phyloP scores from a whole-genome alignment of 1,140 invertebrate genomes.

The Plectrocnemia conspersa region DNA sequence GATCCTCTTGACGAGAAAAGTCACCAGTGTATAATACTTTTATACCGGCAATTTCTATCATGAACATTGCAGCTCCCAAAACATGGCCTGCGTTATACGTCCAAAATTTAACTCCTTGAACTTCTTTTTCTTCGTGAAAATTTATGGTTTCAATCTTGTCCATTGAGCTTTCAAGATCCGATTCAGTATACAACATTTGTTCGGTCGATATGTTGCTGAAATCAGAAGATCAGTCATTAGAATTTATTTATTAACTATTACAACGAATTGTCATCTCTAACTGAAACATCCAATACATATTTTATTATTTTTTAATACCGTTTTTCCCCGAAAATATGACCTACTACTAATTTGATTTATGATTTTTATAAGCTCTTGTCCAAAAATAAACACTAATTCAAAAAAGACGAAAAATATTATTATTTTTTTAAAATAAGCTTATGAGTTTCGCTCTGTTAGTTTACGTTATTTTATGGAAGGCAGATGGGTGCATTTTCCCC shows the following conservation, averaged over 20 bases:
- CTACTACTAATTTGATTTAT: background rate
- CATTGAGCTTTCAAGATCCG: conserved; percentile 95
- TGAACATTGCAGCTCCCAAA: conserved; percentile 98
- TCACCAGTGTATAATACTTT: conserved; percentile 97
- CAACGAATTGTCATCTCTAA: too few relatives aligned
- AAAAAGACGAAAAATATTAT: background rate
- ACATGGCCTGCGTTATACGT: conserved; percentile 99
- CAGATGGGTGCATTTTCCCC: too few relatives aligned
- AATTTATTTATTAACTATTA: conserved; percentile 1
- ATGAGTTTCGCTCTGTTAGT: background rate
- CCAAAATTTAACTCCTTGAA: conserved; percentile 96
- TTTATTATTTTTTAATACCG: too few relatives aligned
- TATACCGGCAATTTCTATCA: conserved; percentile 99
- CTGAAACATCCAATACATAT: too few relatives aligned
- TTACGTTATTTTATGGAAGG: too few relatives aligned
- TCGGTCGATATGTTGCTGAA: conserved; percentile 92
- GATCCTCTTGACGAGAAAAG: conserved; percentile 96
- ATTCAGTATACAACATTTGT: conserved; percentile 96
- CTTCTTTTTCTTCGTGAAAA: conserved; percentile 97
- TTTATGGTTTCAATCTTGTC: conserved; percentile 98
- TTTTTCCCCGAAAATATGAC: background rate
- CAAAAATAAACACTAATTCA: background rate
- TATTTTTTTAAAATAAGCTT: too few relatives aligned
- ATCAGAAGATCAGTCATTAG: conserved; percentile 4
- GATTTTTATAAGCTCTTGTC: background rate